Evolutionary conservation across 2,113 vertebrate genomes (phyloP).

Genomic region (Ammospiza nelsoni): DNA sequence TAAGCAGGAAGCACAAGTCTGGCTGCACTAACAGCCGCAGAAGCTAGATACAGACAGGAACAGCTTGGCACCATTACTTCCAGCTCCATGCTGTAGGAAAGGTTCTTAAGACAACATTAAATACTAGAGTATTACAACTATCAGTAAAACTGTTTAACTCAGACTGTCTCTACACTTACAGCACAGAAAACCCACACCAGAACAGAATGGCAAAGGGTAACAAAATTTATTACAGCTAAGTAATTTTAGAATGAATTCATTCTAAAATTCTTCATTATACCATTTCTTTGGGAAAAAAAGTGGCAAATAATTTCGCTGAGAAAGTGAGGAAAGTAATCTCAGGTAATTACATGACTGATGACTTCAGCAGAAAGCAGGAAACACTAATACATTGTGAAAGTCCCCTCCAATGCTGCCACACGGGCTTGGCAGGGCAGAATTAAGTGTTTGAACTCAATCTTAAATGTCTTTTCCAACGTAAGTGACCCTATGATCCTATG

Average conservation of each 20-base stretch:
- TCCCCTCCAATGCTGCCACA: accelerated
- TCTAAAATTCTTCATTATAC: neutral
- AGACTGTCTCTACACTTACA: neutral
- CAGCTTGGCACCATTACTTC: neutral
- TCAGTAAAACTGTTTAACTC: neutral
- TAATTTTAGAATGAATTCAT: neutral
- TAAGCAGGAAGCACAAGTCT: neutral
- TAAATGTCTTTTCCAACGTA: neutral
- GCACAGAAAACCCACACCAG: neutral
- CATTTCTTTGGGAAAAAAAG: neutral
- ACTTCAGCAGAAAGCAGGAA: neutral
- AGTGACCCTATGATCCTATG: neutral
- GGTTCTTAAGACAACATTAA: neutral
- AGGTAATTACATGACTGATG: neutral
- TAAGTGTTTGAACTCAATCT: neutral
- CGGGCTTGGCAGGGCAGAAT: neutral
- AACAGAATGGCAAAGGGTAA: neutral
- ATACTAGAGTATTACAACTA: neutral
- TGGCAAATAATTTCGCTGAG: neutral
- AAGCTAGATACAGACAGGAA: neutral
- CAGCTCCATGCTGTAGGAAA: neutral
- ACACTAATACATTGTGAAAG: neutral
- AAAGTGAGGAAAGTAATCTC: neutral
- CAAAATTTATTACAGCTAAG: neutral
- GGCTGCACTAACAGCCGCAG: neutral